Evolutionary conservation across 2,888 invertebrate species (phyloP).

Genomic region (Smittia aterrima): DNA sequence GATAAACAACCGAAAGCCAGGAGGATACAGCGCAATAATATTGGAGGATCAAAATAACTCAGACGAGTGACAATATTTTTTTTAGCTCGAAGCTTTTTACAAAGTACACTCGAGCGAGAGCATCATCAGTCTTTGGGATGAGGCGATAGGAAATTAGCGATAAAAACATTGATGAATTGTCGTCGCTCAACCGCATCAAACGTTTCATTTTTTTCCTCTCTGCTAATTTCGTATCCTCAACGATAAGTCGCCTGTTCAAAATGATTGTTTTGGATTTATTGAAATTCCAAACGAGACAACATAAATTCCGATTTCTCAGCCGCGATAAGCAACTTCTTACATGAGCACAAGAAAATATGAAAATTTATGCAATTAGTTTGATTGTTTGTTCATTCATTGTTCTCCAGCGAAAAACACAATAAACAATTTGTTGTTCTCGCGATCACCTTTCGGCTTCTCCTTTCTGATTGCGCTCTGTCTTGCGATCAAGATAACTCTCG

Average conservation of each 20-base stretch:
- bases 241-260: no score
- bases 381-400: conserved; percentile 18
- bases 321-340: background rate
- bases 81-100: background rate
- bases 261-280: no score
- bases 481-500: background rate
- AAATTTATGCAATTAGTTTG: conserved; percentile 23
- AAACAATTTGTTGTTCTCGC: background rate
- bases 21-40: conserved; percentile 15
- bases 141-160: conserved; percentile 15
- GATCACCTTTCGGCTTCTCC: conserved; percentile 4
- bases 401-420: conserved; percentile 3
- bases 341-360: background rate
- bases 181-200: background rate
- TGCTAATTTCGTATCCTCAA: no score
- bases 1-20: conserved; percentile 25
- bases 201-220: no score
- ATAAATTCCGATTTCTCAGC: background rate
- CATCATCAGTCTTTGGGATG: conserved; percentile 8
- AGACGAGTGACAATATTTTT: conserved; percentile 10
- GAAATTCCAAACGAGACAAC: no score
- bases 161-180: conserved; percentile 24
- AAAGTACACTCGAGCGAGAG: background rate
- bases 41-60: conserved; percentile 35
- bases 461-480: no score